phyloP scores from a whole-genome alignment of 2,888 invertebrate species.

The Tenthredo livida region DNA sequence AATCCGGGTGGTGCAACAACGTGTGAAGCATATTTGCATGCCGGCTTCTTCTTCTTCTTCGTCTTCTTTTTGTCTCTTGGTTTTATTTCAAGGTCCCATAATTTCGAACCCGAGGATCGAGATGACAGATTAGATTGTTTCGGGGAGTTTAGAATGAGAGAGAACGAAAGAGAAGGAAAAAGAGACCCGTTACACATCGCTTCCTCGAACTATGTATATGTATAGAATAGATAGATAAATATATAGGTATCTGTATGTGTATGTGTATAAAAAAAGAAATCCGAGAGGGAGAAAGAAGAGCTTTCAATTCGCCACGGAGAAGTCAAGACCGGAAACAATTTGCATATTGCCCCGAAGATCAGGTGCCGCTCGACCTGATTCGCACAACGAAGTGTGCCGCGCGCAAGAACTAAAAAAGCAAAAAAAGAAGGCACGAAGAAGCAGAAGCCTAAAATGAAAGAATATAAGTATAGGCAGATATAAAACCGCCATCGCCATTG shows the following conservation, averaged over 20 bases:
- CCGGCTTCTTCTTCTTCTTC: background rate
- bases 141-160: conserved; percentile 32
- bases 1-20: conserved; percentile 32
- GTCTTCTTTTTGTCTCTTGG: background rate
- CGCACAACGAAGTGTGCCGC: conserved; percentile 43
- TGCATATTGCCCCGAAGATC: conserved; percentile 50
- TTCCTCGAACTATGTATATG: background rate
- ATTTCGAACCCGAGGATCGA: conserved; percentile 36
- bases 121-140: conserved; percentile 53
- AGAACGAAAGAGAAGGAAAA: background rate
- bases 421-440: conserved; percentile 22
- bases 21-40: conserved; percentile 53
- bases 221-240: no score
- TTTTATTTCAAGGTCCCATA: conserved; percentile 43
- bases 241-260: background rate
- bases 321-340: conserved; percentile 49
- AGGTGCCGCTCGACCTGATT: conserved; percentile 47
- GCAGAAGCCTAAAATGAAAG: conserved; percentile 27
- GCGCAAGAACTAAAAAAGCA: conserved; percentile 1
- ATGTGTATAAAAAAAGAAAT: background rate
- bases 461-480: conserved; percentile 21
- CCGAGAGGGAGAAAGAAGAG: conserved; percentile 13
- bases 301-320: conserved; percentile 40
- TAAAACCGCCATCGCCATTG: conserved; percentile 43
- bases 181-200: conserved; percentile 37